These are phyloP conservation scores for Cricetomys ansorgei DNA, from an alignment of 2,113 vertebrate genomes.

Conservation along the genomic window DNA sequence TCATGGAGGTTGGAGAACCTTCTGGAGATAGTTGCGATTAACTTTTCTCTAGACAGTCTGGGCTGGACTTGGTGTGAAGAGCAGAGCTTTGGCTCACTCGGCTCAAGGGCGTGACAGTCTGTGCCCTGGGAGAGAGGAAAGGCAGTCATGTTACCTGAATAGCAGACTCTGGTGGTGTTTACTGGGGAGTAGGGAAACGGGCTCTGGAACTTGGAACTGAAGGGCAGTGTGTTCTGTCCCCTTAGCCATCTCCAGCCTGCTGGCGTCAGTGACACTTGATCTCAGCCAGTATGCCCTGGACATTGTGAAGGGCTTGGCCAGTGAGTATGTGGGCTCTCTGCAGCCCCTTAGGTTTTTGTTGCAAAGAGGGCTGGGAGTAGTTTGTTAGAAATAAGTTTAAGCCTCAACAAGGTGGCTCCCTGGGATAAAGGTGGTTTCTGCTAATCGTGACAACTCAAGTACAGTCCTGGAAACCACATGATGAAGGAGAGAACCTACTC, in stretches of 20 bases:
- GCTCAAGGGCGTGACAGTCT: neutral
- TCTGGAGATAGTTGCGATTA: neutral
- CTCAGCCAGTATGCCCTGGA: constrained; percentile 98
- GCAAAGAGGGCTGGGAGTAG: neutral
- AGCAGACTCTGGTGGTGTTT: neutral
- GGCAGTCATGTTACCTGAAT: neutral
- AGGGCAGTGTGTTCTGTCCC: neutral
- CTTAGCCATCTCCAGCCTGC: constrained; percentile 94
- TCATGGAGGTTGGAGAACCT: neutral
- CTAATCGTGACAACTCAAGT: neutral
- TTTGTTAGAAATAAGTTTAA: neutral
- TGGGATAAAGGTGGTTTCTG: neutral
- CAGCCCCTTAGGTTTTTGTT: neutral
- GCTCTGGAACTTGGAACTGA: neutral
- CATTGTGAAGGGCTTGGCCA: constrained; percentile 94
- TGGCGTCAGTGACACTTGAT: constrained; percentile 95
- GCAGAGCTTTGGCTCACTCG: neutral
- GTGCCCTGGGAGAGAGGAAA: neutral
- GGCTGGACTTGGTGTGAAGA: neutral
- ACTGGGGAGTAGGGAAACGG: neutral
- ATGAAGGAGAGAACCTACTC: neutral
- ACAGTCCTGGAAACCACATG: neutral
- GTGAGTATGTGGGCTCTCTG: constrained; percentile 86
- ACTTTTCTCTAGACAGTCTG: neutral
- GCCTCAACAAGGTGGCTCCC: neutral